These are phyloP conservation scores for Antidorcas marsupialis DNA, from an alignment of 2,113 vertebrate genomes.

Conservation along the genomic window DNA sequence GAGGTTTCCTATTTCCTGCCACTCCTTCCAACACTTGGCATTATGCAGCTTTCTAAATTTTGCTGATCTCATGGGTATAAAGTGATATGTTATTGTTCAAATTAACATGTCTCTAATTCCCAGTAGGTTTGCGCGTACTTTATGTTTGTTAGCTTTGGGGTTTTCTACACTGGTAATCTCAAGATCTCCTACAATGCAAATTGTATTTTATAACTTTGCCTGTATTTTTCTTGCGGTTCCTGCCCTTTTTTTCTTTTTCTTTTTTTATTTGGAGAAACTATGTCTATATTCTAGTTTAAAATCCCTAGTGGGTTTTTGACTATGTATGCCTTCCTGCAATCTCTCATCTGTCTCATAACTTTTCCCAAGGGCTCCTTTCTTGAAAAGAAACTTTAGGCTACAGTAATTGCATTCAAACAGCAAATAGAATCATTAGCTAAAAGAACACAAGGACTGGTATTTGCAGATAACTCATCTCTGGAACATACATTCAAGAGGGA, in stretches of 20 bases:
- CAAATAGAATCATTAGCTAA: neutral
- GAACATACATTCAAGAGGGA: neutral
- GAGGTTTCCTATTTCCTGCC: neutral
- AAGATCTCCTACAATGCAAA: neutral
- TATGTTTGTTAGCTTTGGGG: slow-evolving; percentile 16
- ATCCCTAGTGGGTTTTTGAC: neutral
- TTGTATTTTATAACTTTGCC: neutral
- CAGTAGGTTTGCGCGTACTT: neutral
- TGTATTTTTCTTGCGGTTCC: neutral
- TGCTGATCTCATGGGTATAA: slow-evolving; percentile 12
- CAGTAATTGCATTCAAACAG: neutral
- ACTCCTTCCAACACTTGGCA: neutral
- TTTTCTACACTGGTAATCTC: neutral
- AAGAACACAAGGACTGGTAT: neutral
- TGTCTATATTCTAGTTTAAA: neutral
- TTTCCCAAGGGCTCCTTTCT: neutral
- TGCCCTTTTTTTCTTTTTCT: too few relatives aligned
- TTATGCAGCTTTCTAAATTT: slow-evolving; percentile 21
- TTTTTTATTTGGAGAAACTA: neutral
- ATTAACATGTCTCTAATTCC: slow-evolving; percentile 41
- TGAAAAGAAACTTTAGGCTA: neutral
- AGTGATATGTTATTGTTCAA: slow-evolving; percentile 46
- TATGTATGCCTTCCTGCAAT: neutral
- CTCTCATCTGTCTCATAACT: neutral
- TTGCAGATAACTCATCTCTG: neutral